Evolutionary conservation across 1,140 invertebrate species (phyloP), one percentile per base, ranked within the genome.

Genomic region (Wiebesia pumilae): DNA sequence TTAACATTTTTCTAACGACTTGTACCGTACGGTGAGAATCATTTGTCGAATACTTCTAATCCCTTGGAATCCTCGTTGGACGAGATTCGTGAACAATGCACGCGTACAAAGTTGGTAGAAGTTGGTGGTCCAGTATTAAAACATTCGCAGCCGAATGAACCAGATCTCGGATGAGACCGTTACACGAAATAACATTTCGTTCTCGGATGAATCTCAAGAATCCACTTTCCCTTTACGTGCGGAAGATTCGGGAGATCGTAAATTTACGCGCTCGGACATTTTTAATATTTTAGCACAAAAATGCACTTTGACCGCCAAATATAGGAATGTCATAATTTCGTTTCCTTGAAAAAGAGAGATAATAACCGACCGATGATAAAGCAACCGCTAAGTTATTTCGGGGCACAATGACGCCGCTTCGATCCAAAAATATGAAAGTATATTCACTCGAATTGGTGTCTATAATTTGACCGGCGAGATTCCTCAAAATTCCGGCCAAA

Each of bases 261-360:
- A 75, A 75, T 19, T 73, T 43, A n/a, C 4, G 10, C 7, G 2
- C 16, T 21, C 4, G 12, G 24, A 21, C 3, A 43, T 75, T 43
- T 71, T 75, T n/a, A 12, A 43, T 43, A 43, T 75, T 43, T 75
- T n/a, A 75, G n/a, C 71, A 38, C 43, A 75, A 75, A 75, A 75
- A n/a, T 75, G 40, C 21, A 73, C 35, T 21, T 73, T 10, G 33
- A 21, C 35, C 21, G 33, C 69, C 19, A 73, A 40, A 40, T 40
- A 27, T 40, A 73, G 69, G 21, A 21, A 40, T 30, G 9, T 35
- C 65, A 65, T 65, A 65, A 65, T 62, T 81, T 58, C 40, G 24
- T 35, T 81, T 40, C n/a, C 54, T 24, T 38, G 27, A n/a, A 81
- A 27, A 40, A 21, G 21, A 7, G 65, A 81, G 10, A 38, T 38